Percentiles rank a stretch among this genome's conserved stretches.
phyloP scores from a whole-genome alignment of 2,888 invertebrate genomes.

The Luperina nickerlii region DNA sequence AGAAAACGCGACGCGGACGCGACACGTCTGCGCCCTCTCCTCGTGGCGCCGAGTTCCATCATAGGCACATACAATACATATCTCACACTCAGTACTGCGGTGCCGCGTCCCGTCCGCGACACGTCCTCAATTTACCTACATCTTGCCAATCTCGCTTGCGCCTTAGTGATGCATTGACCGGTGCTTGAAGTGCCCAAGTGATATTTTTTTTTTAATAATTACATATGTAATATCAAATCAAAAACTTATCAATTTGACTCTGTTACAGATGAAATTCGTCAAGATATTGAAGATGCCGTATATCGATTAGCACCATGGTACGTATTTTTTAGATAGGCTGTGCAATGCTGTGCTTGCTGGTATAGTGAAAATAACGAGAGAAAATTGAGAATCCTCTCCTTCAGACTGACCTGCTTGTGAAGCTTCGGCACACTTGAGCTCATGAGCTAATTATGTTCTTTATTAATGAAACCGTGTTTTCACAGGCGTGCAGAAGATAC shows the following conservation, averaged over 20 bases:
- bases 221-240: background rate
- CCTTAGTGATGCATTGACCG: too few relatives aligned
- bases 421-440: background rate
- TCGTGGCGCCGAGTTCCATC: background rate
- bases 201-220: too few relatives aligned
- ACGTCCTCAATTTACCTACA: background rate
- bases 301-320: conserved; percentile 98
- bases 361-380: background rate
- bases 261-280: conserved; percentile 97
- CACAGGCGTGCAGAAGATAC: conserved; percentile 95
- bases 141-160: background rate
- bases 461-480: background rate
- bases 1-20: background rate
- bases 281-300: conserved; percentile 99
- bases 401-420: background rate
- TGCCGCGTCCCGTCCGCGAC: too few relatives aligned
- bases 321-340: conserved; percentile 59
- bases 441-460: background rate
- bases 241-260: conserved; percentile 1
- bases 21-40: background rate
- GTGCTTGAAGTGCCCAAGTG: background rate
- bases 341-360: background rate
- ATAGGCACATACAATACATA: too few relatives aligned
- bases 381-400: background rate
- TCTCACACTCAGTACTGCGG: background rate